phyloP scores from a whole-genome alignment of 2,797 vertebrate species.

The Knipowitschia caucasica region DNA sequence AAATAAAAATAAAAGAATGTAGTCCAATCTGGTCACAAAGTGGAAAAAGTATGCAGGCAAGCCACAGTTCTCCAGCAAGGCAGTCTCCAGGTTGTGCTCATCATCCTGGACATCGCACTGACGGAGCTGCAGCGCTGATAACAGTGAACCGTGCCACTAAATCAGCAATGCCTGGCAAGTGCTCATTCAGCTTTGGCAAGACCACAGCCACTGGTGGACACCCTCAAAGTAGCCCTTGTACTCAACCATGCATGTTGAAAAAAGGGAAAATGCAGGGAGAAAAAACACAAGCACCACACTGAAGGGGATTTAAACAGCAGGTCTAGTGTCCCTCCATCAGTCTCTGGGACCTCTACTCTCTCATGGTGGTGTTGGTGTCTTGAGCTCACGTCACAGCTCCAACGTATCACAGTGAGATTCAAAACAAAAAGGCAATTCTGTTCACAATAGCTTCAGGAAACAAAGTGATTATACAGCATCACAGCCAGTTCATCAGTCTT shows the following conservation, averaged over 20 bases:
- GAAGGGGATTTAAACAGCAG: conserved; percentile 61
- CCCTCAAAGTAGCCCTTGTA: conserved; percentile 74
- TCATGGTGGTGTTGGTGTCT: conserved; percentile 42
- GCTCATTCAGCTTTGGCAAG: conserved; percentile 62
- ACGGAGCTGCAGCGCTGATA: conserved; percentile 26
- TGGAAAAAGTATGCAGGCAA: conserved; percentile 23
- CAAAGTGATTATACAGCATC: conserved; percentile 35
- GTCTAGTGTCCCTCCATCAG: conserved; percentile 67
- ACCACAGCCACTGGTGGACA: conserved; percentile 64
- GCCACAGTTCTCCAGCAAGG: conserved; percentile 44
- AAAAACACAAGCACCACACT: conserved; percentile 42
- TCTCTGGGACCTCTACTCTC: conserved; percentile 44
- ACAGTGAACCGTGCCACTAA: conserved; percentile 40
- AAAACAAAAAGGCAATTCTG: conserved; percentile 9
- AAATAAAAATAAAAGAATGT: conserved; percentile 27
- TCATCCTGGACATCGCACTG: conserved; percentile 46
- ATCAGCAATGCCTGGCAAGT: conserved; percentile 62
- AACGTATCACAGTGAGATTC: background rate
- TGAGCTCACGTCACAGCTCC: conserved; percentile 33
- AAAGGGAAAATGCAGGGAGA: conserved; percentile 33
- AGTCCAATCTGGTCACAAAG: conserved; percentile 28
- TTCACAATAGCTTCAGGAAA: conserved; percentile 46
- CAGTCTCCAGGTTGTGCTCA: conserved; percentile 54
- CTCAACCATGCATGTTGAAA: conserved; percentile 67
- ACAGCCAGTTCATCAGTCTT: conserved; percentile 30